A percentile compares a stretch with the other conserved stretches of the same genome.
phyloP scores from a whole-genome alignment of 2,797 vertebrate species.

The Esox masquinongy region DNA sequence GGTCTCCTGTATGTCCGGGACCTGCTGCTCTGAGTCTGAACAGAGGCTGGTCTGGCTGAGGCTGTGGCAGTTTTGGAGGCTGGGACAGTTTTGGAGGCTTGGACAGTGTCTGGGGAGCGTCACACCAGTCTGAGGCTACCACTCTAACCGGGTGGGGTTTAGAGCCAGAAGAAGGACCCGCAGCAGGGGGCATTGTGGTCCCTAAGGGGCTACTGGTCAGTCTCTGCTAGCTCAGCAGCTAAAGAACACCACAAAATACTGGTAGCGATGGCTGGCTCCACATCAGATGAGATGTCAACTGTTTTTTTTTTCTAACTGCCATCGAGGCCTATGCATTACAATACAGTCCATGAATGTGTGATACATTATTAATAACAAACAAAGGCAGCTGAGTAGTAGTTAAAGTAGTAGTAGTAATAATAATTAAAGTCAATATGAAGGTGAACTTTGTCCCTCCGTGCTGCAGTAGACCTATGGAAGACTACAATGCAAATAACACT shows the following conservation, averaged over 20 bases:
- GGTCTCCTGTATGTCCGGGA: neutral
- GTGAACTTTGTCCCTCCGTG: conserved; percentile 43
- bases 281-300: conserved; percentile 29
- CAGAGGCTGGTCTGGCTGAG: neutral
- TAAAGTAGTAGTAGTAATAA: conserved; percentile 44
- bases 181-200: conserved; percentile 38
- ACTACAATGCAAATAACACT: neutral
- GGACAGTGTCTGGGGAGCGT: conserved; percentile 49
- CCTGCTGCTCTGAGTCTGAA: neutral
- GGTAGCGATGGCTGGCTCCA: neutral
- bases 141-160: conserved; percentile 33
- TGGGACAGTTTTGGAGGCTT: neutral
- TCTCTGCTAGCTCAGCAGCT: conserved; percentile 23
- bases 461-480: too few species aligned
- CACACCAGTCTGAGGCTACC: conserved; percentile 38
- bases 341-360: conserved; percentile 5
- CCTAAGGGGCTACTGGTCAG: neutral
- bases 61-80: neutral
- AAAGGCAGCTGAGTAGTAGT: conserved; percentile 41
- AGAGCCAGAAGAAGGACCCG: conserved; percentile 21
- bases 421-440: conserved; percentile 45
- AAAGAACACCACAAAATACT: conserved; percentile 20
- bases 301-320: conserved; percentile 38
- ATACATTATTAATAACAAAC: neutral
- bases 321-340: conserved; percentile 3